Evolutionary conservation across 1,140 invertebrate genomes (phyloP), one percentile per base, ranked within the genome.

Genomic region (Sinonovacula constricta): DNA sequence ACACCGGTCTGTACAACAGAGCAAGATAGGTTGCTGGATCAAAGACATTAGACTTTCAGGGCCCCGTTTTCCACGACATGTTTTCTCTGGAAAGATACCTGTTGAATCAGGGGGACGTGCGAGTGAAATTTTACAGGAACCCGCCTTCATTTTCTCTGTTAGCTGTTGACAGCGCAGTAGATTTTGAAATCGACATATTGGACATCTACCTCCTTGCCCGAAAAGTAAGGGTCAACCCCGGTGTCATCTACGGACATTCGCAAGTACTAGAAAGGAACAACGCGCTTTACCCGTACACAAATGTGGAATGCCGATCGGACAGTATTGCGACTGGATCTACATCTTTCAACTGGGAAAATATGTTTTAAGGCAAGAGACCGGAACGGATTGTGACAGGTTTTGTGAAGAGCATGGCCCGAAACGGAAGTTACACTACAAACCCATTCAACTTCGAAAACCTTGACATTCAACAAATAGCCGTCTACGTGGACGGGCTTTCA

Each of bases 351-450:
- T 66, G 33, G 39, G n/a, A n/a, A n/a, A n/a, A n/a, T n/a, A n/a
- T n/a, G n/a, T n/a, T n/a, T 45, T 28, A 45, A n/a, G 39, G 39
- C 39, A 15, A 66, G 24, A n/a, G 3, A 45, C n/a, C 49, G 39
- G 12, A 24, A 66, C 39, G 63, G 63, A 39, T 66, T 4, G 26
- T 66, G n/a, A n/a, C 49, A 18, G 63, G 63, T 12, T 49, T 66
- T 18, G 63, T 66, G 4, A 66, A 66, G 28, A 12, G 7, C 10
- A 31, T 4, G 10, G 30, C 33, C 7, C 4, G 18, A 5, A 12
- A 36, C n/a, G n/a, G n/a, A n/a, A n/a, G n/a, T n/a, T n/a, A n/a
- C n/a, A n/a, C n/a, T n/a, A n/a, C n/a, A n/a, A n/a, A n/a, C n/a
- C n/a, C n/a, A n/a, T n/a, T n/a, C n/a, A n/a, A n/a, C n/a, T n/a